Base-by-base conservation (phyloP, 2,113 vertebrate species). In the Bufo bufo region DNA sequence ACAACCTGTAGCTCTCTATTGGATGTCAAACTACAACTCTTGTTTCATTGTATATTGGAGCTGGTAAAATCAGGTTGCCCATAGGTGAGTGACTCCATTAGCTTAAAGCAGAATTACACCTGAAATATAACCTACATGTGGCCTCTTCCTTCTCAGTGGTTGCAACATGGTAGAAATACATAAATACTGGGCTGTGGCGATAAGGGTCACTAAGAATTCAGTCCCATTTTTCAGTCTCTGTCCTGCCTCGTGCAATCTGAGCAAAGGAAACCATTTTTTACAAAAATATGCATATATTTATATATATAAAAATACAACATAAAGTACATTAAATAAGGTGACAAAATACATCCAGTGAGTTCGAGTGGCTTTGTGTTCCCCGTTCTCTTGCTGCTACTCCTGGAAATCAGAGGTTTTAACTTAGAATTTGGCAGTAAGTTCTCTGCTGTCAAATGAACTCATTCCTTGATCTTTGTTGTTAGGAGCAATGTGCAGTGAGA, bases 291-390 rank as follows among this genome's bases (percentile, higher is more conserved):
- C 69, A 71, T 84, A 77, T 83, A 77, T 80, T 56, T 88, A 83
- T 88, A 88, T 88, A 75, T 87, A 59, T 82, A 82, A 88, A 88
- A 83, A 84, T 88, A 88, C 87, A 83, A 88, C 75, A 89, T 84
- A 78, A 89, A 84, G 81, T 52, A 65, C 82, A 78, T 89, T 89
- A 89, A 89, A 89, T 89, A 89, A 77, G 59, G 71, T 78, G 81
- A 77, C 72, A 78, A 69, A 65, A 84, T 89, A 78, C 87, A 89
- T 89, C 82, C 87, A 78, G 87, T 89, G 82, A 89, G 23, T 66
- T 77, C 69, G 72, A 69, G 33, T 45, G 13, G 17, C 4, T 84
- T 69, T 69, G 80, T 77, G 14, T 77, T 16, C 66, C 45, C 84
- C 72, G 50, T 77, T 13, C 47, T 58, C 12, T 75, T 81, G 43